A percentile compares a stretch with the other conserved stretches of the same genome.
phyloP scores from a whole-genome alignment of 2,888 invertebrate genomes.

The Dysmachus trigonus region DNA sequence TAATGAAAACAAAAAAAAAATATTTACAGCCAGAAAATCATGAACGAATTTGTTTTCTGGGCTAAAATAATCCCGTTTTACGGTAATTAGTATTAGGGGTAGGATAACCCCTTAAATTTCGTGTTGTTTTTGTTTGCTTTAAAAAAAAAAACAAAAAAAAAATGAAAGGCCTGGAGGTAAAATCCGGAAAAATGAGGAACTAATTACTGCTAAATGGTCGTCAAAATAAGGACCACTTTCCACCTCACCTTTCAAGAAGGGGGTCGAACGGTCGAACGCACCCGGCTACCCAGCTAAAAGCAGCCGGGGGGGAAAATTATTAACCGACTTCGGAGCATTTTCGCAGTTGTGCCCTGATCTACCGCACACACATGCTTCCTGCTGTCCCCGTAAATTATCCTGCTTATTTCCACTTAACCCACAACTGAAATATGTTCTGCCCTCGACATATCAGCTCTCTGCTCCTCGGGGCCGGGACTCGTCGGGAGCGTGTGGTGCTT shows the following conservation, averaged over 20 bases:
- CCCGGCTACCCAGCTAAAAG: not conserved
- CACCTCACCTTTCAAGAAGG: not conserved
- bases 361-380: not conserved
- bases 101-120: too few species aligned
- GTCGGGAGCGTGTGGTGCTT: not conserved
- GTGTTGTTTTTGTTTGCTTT: not conserved
- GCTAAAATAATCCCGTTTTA: too few species aligned
- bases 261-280: not conserved
- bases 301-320: not conserved
- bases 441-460: not conserved
- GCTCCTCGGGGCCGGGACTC: not conserved
- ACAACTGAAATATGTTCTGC: slow-evolving; percentile 7
- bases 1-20: too few species aligned
- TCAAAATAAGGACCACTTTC: not conserved
- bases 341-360: not conserved
- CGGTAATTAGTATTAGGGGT: too few species aligned
- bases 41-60: too few species aligned
- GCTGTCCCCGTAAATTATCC: slow-evolving; percentile 1
- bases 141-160: not conserved
- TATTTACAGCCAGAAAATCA: too few species aligned
- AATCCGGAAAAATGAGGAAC: not conserved
- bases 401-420: slow-evolving; percentile 11
- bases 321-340: not conserved
- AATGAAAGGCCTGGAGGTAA: not conserved
- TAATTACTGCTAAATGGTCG: not conserved